Evolutionary conservation across 53 echinoderm and acorn worm species (phyloP).

Genomic region (Holothuria scabra): DNA sequence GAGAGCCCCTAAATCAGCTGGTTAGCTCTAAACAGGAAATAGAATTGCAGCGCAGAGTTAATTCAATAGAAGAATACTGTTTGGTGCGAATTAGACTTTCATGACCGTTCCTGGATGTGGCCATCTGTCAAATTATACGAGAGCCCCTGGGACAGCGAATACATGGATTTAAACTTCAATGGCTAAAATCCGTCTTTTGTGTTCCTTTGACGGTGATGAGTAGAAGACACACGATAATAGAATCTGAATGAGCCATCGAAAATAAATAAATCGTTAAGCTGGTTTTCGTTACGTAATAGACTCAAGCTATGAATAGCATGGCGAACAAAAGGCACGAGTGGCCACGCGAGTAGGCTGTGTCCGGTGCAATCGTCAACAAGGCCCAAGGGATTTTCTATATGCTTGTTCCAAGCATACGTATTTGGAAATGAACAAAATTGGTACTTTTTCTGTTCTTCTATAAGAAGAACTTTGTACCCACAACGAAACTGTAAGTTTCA

Average conservation of each 20-base stretch:
- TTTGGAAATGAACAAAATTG: no score
- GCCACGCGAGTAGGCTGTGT: constrained; percentile 8
- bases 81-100: background rate
- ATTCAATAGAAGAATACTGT: constrained; percentile 33
- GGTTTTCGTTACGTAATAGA: constrained; percentile 7
- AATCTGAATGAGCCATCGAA: constrained; percentile 3
- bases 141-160: no score
- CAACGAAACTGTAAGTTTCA: no score
- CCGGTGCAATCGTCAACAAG: no score
- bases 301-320: background rate
- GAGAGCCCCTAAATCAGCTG: background rate
- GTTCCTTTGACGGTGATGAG: background rate
- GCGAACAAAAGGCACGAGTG: constrained; percentile 7
- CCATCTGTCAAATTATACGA: constrained; percentile 18
- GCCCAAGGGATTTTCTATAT: no score
- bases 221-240: constrained; percentile 1
- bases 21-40: constrained; percentile 21
- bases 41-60: background rate
- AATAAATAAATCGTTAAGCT: background rate
- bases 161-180: no score
- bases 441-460: no score
- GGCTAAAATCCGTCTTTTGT: constrained; percentile 5
- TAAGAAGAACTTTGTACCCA: no score
- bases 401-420: no score
- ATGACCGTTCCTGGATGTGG: background rate